Percentiles rank a stretch among this genome's conserved stretches.
Conservation (phyloP, 2,113 vertebrate species). For the Ceyx melanurus region DNA sequence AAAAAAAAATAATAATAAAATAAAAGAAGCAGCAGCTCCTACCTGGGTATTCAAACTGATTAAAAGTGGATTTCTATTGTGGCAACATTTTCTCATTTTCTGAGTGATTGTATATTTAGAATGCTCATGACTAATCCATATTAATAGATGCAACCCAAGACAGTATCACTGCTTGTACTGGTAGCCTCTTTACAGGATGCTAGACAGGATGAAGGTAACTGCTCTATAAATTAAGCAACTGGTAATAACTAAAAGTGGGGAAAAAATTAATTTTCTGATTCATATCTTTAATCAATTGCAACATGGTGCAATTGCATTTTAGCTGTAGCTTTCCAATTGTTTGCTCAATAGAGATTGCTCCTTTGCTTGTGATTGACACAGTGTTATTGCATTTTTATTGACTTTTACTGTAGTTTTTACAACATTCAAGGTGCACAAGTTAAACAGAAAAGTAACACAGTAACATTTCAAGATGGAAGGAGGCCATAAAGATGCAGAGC, state of each 20-base stretch:
- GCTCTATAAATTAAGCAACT: slow-evolving; percentile 60
- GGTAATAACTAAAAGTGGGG: slow-evolving; percentile 63
- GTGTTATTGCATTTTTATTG: slow-evolving; percentile 70
- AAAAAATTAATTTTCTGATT: slow-evolving; percentile 74
- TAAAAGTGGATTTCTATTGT: neutral
- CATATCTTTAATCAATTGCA: slow-evolving; percentile 74
- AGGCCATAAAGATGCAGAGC: slow-evolving; percentile 58
- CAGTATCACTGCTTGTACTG: neutral
- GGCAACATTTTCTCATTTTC: neutral
- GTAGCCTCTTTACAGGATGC: slow-evolving; percentile 31
- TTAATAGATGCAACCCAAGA: neutral
- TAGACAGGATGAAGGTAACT: slow-evolving; percentile 67
- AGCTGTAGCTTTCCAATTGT: slow-evolving; percentile 61
- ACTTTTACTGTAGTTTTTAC: slow-evolving; percentile 72
- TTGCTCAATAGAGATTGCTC: slow-evolving; percentile 62
- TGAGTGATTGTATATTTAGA: neutral
- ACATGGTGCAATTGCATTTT: slow-evolving; percentile 57
- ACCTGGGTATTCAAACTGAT: neutral
- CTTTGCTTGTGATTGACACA: slow-evolving; percentile 54
- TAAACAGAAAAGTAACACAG: slow-evolving; percentile 63
- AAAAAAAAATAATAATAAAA: neutral
- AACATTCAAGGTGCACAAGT: slow-evolving; percentile 64
- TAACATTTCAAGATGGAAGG: slow-evolving; percentile 66
- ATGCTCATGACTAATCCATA: neutral
- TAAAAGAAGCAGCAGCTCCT: neutral